Evolutionary conservation across 2,113 vertebrate genomes (phyloP), one percentile per base, ranked within the genome.

Genomic region (Labeo rohita): DNA sequence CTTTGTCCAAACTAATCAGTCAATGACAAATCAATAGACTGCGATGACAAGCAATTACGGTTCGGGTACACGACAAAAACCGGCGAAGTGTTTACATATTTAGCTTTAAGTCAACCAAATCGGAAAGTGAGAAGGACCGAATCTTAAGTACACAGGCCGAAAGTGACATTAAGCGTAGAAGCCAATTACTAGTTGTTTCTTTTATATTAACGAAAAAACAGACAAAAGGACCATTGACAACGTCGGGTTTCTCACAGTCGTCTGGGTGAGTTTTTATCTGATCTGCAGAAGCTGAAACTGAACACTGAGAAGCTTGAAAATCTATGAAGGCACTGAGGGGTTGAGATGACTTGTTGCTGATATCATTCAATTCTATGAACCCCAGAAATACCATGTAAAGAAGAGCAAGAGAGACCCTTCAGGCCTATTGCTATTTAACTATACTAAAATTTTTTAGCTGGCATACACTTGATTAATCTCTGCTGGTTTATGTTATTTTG

Each of bases 1-100:
- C 92, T 94, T 94, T 95, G 95, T 96, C 93, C 92, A 92, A 92
- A 91, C 88, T 88, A 93, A 92, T 95, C 93, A 94, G 93, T 92
- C 85, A 93, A 88, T 92, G 94, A 93, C 86, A 91, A 94, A 95
- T 95, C 94, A 93, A 94, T 93, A 88, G 93, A 89, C 91, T 94
- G 94, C 93, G 39, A 92, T 92, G 90, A 90, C 91, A 91, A 91
- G 89, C 91, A 91, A 91, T 87, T 89, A 87, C 90, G 87, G 91
- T 34, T 94, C 93, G 90, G 92, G 90, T 88, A 84, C 86, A 90
- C 88, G 91, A 90, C 90, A 93, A 92, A 39, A 47, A 93, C 92
- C 91, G 92, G 91, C 89, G 92, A 92, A 91, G 91, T 92, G 91
- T 93, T 92, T 93, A 93, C 89, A 91, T 93, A 85, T 90, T 85